Evolutionary conservation across 35 echinoderm and acorn worm genomes (phyloP), one percentile per base, ranked within the genome.

Genomic region (Diadema setosum): DNA sequence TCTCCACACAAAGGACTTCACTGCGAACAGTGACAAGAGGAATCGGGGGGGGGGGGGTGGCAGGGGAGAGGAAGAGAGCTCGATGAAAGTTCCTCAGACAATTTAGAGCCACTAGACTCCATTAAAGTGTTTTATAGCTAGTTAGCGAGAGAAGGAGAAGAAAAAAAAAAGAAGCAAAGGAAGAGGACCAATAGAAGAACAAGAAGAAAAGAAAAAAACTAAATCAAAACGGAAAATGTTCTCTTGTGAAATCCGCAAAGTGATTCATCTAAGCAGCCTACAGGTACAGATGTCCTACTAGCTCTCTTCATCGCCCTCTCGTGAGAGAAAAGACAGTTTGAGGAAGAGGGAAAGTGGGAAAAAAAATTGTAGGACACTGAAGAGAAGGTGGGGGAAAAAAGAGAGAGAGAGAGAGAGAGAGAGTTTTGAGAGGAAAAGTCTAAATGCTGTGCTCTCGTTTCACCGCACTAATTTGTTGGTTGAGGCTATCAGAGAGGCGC

Each of bases 271-370:
- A n/a, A 7, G 39, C 39, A 41, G 35, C 73, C 73, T 39, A 20
- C 9, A 78, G 73, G 73, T 78, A 78, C 73, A 78, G 73, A 78
- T 78, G 73, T 78, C 73, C 73, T n/a, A 78, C 73, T 21, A 78
- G 73, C 44, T 44, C n/a, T n/a, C n/a, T n/a, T n/a, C n/a, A n/a
- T n/a, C n/a, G n/a, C n/a, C n/a, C n/a, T n/a, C n/a, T n/a, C n/a
- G n/a, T n/a, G n/a, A n/a, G n/a, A n/a, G n/a, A n/a, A n/a, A n/a
- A n/a, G n/a, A n/a, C n/a, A n/a, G n/a, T n/a, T n/a, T n/a, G n/a
- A n/a, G n/a, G n/a, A n/a, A n/a, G n/a, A n/a, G n/a, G n/a, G n/a
- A n/a, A n/a, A n/a, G n/a, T n/a, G n/a, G n/a, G n/a, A n/a, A n/a
- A n/a, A n/a, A n/a, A n/a, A n/a, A n/a, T n/a, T n/a, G n/a, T n/a